phyloP scores from a whole-genome alignment of 1,140 invertebrate genomes.

The Octopus sinensis region DNA sequence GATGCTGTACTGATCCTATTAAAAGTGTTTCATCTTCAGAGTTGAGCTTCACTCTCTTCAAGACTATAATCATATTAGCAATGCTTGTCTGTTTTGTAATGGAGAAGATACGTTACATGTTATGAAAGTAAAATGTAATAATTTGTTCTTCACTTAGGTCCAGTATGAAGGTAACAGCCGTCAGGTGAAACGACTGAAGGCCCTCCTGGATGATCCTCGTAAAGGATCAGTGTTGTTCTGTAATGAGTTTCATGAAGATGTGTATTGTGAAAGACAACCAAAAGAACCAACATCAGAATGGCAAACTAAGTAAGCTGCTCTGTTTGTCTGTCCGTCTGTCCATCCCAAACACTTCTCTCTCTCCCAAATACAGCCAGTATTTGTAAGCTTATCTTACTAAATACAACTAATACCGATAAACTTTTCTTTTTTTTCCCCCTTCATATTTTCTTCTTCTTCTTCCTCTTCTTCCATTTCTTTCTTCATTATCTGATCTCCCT shows the following conservation, averaged over 20 bases:
- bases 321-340: neutral
- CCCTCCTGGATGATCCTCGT: conserved; percentile 38
- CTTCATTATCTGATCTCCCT: no score
- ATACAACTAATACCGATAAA: no score
- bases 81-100: conserved; percentile 9
- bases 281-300: conserved; percentile 36
- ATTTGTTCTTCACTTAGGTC: conserved; percentile 31
- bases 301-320: conserved; percentile 36
- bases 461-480: no score
- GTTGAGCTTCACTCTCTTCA: neutral
- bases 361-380: no score
- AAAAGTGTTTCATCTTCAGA: no score
- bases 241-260: conserved; percentile 52
- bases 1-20: no score
- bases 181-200: conserved; percentile 35
- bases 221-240: conserved; percentile 44
- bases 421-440: no score
- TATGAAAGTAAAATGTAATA: neutral
- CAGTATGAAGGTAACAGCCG: conserved; percentile 43
- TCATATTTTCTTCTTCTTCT: no score
- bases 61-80: neutral
- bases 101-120: neutral
- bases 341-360: no score
- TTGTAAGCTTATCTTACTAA: no score
- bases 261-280: conserved; percentile 38